Base-by-base conservation (phyloP, 92 coral and sea anemone genomes). In the Galaxea fascicularis region DNA sequence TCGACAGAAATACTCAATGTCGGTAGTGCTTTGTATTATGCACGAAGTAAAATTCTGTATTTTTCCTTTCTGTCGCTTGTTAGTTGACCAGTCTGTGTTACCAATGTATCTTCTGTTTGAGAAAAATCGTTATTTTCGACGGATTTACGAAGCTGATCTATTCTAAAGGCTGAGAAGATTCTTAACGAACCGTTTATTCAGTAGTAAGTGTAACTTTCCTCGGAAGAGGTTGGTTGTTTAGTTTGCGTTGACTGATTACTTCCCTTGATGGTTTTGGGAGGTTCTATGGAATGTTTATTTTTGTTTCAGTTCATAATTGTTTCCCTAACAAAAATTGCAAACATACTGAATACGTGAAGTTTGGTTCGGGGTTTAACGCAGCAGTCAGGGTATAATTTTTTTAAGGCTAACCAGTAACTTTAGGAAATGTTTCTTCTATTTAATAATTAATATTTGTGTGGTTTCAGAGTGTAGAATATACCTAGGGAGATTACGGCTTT, bases 401-500 rank as follows among this genome's bases (percentile, higher is more conserved):
- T 10, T 18, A 49, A 41, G 27, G 13, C 52, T 45, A 15, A 63
- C 51, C 47, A 51, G 63, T 17, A 3, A 28, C 76, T 17, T 53
- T 65, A 53, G 66, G 26, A 53, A 80, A 80, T 21, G 18, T 28
- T 35, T 70, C 56, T 68, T 22, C 53, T 21, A 21, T 80, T 80
- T 26, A 68, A 80, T 69, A 53, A 80, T 80, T 69, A 35, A 80
- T 80, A 57, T 54, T 53, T 30, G 85, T 30, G 85, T 21, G 76
- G 21, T 4, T 30, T 15, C 25, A 8, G n/a, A 57, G 18, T 4
- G n/a, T 24, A 10, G 59, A 78, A 52, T 30, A 54, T 54, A 60
- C 65, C 21, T 54, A 44, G 15, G 76, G 51, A 47, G 68, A 69
- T 80, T 41, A 35, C 10, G 1, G 12, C 68, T 52, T 30, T 53